Evolutionary conservation across 1,140 invertebrate genomes (phyloP).

Genomic region (Drosophila lini): DNA sequence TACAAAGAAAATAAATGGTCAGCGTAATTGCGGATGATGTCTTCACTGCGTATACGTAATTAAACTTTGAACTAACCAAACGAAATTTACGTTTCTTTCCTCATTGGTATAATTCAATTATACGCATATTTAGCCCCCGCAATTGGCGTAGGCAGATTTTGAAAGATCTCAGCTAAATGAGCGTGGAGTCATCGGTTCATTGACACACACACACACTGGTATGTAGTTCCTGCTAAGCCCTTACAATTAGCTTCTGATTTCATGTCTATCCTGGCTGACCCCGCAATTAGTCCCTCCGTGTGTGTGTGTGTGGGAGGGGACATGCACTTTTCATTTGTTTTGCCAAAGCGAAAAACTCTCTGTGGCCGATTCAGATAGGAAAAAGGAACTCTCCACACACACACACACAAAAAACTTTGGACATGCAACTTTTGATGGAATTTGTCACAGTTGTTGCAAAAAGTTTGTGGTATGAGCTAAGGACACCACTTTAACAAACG

Average conservation of each 20-base stretch:
- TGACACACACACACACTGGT: conserved; percentile 49
- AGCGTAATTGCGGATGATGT: conserved; percentile 36
- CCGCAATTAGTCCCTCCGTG: conserved; percentile 48
- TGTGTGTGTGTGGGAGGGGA: conserved; percentile 11
- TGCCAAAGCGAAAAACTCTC: conserved; percentile 10
- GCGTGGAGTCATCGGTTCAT: conserved; percentile 43
- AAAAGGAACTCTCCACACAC: background rate
- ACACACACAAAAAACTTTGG: conserved; percentile 29
- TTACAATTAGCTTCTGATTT: conserved; percentile 50
- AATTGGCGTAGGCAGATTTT: conserved; percentile 45
- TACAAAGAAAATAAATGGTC: conserved; percentile 43
- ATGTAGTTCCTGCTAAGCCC: conserved; percentile 27
- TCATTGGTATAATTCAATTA: conserved; percentile 66
- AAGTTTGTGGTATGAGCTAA: conserved; percentile 2
- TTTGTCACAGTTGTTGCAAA: conserved; percentile 26
- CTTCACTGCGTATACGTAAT: conserved; percentile 67
- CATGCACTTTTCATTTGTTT: conserved; percentile 53
- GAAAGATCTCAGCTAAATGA: conserved; percentile 14
- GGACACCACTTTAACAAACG: background rate
- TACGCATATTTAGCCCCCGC: conserved; percentile 17
- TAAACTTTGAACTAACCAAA: conserved; percentile 67
- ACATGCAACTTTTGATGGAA: conserved; percentile 57
- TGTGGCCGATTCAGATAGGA: conserved; percentile 5
- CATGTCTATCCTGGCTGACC: conserved; percentile 39
- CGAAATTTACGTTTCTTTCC: conserved; percentile 20